A percentile compares a stretch with the other conserved stretches of the same genome.
Evolutionary conservation across 2,113 vertebrate species (phyloP).

Genomic region (Calcarius ornatus): DNA sequence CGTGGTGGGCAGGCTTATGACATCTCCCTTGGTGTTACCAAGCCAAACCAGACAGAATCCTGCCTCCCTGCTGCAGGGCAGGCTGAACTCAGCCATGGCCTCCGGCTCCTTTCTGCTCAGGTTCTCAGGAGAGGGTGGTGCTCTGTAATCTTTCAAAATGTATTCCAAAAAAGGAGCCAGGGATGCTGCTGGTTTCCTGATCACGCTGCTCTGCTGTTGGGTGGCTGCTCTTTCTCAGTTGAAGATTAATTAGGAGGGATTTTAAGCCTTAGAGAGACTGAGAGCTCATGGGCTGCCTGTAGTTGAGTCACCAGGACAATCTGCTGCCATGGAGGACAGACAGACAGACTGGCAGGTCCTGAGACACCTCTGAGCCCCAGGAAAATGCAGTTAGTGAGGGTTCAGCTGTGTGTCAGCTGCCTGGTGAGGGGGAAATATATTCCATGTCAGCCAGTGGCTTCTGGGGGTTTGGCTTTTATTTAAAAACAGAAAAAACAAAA

Average conservation of each 20-base stretch:
- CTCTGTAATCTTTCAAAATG: not conserved
- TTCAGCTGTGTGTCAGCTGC: not conserved
- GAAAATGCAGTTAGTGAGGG: not conserved
- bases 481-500: not conserved
- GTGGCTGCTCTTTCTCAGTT: not conserved
- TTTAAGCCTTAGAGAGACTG: not conserved
- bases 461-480: not conserved
- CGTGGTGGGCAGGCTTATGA: not conserved
- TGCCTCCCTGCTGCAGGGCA: not conserved
- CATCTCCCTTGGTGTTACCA: not conserved
- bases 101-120: not conserved
- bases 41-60: not conserved
- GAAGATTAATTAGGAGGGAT: not conserved
- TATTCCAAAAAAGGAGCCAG: not conserved
- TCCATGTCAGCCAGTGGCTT: not conserved
- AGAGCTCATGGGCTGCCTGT: fast-evolving
- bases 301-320: not conserved
- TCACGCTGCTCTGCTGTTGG: not conserved
- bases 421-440: not conserved
- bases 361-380: not conserved
- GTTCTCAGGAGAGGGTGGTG: not conserved
- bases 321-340: not conserved
- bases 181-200: not conserved
- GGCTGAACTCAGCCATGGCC: not conserved
- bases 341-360: not conserved